Percentiles rank a stretch among this genome's conserved stretches.
phyloP scores from a whole-genome alignment of 2,888 invertebrate genomes.

The Lasius platythorax region DNA sequence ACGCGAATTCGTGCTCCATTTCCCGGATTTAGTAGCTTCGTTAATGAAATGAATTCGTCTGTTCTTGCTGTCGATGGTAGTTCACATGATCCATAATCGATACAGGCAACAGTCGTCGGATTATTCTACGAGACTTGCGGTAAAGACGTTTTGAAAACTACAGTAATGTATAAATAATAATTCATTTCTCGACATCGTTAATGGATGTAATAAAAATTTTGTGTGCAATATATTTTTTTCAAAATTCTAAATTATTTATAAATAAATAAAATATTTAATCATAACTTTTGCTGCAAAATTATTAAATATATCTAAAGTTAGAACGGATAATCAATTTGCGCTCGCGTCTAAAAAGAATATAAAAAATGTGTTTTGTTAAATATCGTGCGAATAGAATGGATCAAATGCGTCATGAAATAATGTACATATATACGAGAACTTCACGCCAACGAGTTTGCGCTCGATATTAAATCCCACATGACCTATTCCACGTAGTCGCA shows the following conservation, averaged over 20 bases:
- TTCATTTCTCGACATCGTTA: background rate
- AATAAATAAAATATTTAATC: background rate
- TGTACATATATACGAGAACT: conserved; percentile 3
- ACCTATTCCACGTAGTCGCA: conserved; percentile 54
- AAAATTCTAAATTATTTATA: background rate
- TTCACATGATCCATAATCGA: conserved; percentile 4
- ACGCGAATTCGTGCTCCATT: conserved; percentile 76
- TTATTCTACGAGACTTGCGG: background rate
- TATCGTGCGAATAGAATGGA: conserved; percentile 18
- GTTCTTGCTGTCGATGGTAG: conserved; percentile 43
- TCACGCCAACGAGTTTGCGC: conserved; percentile 10
- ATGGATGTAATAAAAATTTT: background rate
- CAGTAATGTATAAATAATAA: background rate
- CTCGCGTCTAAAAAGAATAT: conserved; percentile 6
- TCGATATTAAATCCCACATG: conserved; percentile 64
- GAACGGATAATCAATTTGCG: background rate
- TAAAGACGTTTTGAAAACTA: background rate
- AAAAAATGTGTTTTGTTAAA: conserved; percentile 9
- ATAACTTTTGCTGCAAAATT: background rate
- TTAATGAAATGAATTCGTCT: conserved; percentile 83
- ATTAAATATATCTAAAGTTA: background rate
- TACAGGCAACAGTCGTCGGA: background rate
- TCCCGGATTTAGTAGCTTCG: conserved; percentile 82
- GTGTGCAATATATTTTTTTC: background rate
- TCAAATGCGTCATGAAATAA: conserved; percentile 21